These are phyloP conservation scores for Trichosurus vulpecula DNA, from an alignment of 2,797 vertebrate genomes.

Conservation along the genomic window DNA sequence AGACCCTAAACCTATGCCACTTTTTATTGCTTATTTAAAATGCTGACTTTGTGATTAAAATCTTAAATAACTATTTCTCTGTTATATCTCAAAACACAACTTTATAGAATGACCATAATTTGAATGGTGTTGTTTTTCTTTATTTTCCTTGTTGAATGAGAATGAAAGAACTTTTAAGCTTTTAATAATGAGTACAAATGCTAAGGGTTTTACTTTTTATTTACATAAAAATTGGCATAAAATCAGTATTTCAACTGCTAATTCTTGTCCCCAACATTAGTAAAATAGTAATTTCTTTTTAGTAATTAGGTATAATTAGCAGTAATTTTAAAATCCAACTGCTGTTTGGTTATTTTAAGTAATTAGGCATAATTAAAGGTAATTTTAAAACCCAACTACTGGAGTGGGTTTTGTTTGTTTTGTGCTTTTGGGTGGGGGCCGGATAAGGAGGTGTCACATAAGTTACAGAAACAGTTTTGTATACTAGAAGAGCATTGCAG, in stretches of 20 bases:
- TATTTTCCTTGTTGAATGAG: background rate
- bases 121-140: background rate
- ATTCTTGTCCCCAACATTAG: background rate
- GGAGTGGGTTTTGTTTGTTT: background rate
- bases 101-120: background rate
- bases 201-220: background rate
- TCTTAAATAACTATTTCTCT: background rate
- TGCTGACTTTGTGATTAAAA: background rate
- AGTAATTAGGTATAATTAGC: background rate
- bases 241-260: background rate
- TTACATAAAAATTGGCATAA: background rate
- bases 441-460: background rate
- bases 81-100: background rate
- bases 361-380: background rate
- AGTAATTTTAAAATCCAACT: background rate
- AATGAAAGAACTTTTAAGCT: background rate
- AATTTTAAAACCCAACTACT: background rate
- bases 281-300: slow-evolving; percentile 4
- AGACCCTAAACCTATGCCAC: background rate
- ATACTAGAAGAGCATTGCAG: background rate
- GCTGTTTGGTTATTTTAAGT: background rate
- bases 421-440: background rate
- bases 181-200: background rate
- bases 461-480: background rate
- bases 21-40: background rate